Evolutionary conservation across 1,140 invertebrate genomes (phyloP), one percentile per base, ranked within the genome.

Genomic region (Tribolium castaneum): DNA sequence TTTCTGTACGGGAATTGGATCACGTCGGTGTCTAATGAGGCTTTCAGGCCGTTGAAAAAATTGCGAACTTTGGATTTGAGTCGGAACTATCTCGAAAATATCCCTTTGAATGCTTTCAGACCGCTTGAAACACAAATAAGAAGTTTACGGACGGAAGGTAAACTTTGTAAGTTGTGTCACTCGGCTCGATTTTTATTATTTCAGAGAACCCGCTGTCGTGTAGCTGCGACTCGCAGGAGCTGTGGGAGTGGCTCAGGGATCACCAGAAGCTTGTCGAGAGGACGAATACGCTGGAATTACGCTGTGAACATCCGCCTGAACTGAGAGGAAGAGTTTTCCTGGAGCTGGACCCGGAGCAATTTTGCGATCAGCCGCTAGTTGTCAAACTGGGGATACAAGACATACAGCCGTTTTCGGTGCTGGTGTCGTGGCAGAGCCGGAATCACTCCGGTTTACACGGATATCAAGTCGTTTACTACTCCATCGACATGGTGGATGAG

Each of bases 241-340:
- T 96, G 9, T 96, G 95, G 95, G 92, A 93, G 88, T 97, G 95
- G 95, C 90, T 96, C 80, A 90, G 93, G 81, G 94, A 96, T 87
- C 95, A 96, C 88, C 91, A 93, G 78, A 94, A 95, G 83, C 84
- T 91, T 78, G 89, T 93, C 5, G 87, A 92, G 22, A 76, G 78
- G n/a, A 77, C 80, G 1, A 77, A 79, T 87, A 89, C 77, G 84
- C 87, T 59, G 85, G 89, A 91, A 80, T 88, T 95, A 52, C 90
- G 91, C 72, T 97, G 95, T 86, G 92, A 94, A 84, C 91, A 94
- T 80, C 95, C 95, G 0, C 90, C 93, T 51, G 92, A 94, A 86
- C 88, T 96, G 51, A 89, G 91, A 70, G 94, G 94, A 13, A 90
- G 91, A 77, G 88, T 92, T 76, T 94, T 97, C 86, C 87, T 95